Base-by-base conservation (phyloP, 2,113 vertebrate genomes). In the Sigmodon hispidus region DNA sequence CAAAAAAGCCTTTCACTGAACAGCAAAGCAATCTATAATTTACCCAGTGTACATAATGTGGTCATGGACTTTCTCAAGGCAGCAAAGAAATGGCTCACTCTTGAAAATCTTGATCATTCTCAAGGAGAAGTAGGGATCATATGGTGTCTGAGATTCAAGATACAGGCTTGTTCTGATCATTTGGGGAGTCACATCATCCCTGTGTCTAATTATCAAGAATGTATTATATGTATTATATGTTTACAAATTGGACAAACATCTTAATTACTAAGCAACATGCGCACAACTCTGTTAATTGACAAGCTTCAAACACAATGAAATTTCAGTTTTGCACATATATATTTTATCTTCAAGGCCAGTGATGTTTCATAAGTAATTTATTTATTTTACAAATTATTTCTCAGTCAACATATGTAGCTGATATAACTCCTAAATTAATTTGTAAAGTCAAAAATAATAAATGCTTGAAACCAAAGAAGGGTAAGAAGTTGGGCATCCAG, bases 381-480 rank as follows among this genome's bases (percentile, higher is more conserved):
- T 87, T 89, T 91, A 86, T 95, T 89, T 85, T 93, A 17, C 50
- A 77, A 94, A 89, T 83, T 43, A 21, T 72, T 48, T n/a, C 19
- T 87, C 40, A 40, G 29, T 21, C 31, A 80, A 91, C 24, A 50
- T 15, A 19, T 17, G 12, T 3, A 69, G 19, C 77, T 94, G 11
- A 43, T 48, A 21, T 70, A 59, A 48, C 43, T 52, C 15, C 50
- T 15, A 26, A 59, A 45, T 70, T 43, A 43, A 75, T 88, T 79
- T 79, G 5, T 8, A 45, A 63, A 61, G 45, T 19, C 50, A 72
- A 65, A 89, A 70, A 61, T 50, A 63, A 12, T 31, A 83, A 93
- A 96, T 50, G 75, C 59, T 17, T 40, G 24, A 95, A 89, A 79
- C 22, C 55, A 79, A 94, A 87, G 9, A 86, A 29, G 89, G 72